These are phyloP conservation scores for Xiphophorus maculatus DNA, from an alignment of 2,113 vertebrate species.

Conservation along the genomic window DNA sequence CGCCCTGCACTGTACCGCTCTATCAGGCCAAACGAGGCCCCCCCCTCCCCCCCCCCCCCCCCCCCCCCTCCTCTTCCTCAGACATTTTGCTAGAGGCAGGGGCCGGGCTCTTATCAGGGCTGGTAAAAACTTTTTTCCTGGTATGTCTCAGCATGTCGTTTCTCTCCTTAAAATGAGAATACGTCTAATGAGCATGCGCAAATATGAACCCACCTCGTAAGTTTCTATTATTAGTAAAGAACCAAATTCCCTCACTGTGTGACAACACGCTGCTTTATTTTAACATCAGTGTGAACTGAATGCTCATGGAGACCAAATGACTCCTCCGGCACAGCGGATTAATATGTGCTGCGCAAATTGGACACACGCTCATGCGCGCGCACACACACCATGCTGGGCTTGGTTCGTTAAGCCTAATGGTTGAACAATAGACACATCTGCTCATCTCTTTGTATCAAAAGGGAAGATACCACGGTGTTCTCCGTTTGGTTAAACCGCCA, in stretches of 20 bases:
- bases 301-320: neutral
- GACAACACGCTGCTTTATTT: neutral
- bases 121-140: conserved; percentile 23
- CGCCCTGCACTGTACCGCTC: conserved; percentile 67
- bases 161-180: conserved; percentile 9
- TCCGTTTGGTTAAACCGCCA: conserved; percentile 76
- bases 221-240: too few species aligned
- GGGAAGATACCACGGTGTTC: conserved; percentile 63
- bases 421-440: conserved; percentile 93
- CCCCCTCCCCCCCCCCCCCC: neutral
- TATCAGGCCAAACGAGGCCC: conserved; percentile 65
- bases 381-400: conserved; percentile 73
- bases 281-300: neutral
- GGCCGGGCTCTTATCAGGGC: conserved; percentile 12
- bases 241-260: too few species aligned
- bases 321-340: conserved; percentile 14
- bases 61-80: neutral
- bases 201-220: neutral
- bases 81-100: conserved; percentile 39
- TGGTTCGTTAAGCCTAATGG: conserved; percentile 88
- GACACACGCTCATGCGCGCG: conserved; percentile 36
- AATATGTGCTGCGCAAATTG: conserved; percentile 34
- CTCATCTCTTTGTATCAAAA: conserved; percentile 76
- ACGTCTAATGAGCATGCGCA: neutral
- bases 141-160: conserved; percentile 18